Base-by-base conservation (phyloP, 1,140 invertebrate species). In the Bombus waltoni region DNA sequence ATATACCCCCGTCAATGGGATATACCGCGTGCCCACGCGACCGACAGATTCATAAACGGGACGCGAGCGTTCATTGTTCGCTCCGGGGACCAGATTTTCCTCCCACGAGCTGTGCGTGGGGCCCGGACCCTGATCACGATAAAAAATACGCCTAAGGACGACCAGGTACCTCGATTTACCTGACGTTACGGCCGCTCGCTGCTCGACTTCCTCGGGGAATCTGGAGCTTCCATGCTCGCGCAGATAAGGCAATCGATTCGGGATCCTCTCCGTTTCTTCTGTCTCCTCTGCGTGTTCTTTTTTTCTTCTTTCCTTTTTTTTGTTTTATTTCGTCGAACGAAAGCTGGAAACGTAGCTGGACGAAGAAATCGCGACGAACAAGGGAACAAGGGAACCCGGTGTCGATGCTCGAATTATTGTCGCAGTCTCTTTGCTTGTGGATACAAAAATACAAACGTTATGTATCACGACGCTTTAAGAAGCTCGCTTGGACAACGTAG, bases 21-120 rank as follows among this genome's bases (percentile, higher is more conserved):
- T 40, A 10, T 62, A 22, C 11, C 8, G 71, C 53, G 9, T 59
- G 75, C 87, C 86, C 89, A 88, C 87, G 81, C 89, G 84, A 91
- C 83, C 71, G 83, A 90, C 81, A 90, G 85, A 90, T 90, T 90
- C 89, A 89, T 90, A 90, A 90, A 90, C 78, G 81, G 74, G 78
- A 84, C 78, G 89, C 57, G 65, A 76, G 74, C 82, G 72, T 70
- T 66, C 80, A 89, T 90, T 83, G 89, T 90, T 70, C 76, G 65
- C 76, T 35, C 18, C 38, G 59, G 53, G 57, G 86, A 90, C 88
- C 81, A 90, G 86, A 90, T 83, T 87, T 90, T 86, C 88, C 88
- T 88, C 89, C 89, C 86, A 90, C 89, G 89, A 90, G 22, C 68
- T 44, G 81, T 77, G 89, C 88, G 88, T 90, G 89, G 76, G 89